phyloP scores from a whole-genome alignment of 2,888 invertebrate genomes.

The Nemapogon koenigi region DNA sequence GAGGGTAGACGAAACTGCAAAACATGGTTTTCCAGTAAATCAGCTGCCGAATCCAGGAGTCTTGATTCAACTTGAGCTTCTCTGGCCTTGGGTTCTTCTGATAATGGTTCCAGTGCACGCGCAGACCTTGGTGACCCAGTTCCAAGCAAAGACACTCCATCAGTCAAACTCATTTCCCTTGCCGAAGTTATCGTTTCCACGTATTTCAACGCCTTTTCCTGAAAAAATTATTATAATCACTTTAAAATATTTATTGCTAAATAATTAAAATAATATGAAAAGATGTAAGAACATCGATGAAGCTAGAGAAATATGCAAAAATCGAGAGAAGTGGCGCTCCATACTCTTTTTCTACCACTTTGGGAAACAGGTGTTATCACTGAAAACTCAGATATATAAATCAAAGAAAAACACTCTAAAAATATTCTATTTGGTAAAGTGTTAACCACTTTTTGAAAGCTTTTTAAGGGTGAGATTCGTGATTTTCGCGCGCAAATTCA shows the following conservation, averaged over 20 bases:
- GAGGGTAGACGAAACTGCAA: slow-evolving; percentile 82
- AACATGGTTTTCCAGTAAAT: slow-evolving; percentile 81
- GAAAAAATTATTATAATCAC: too few relatives aligned
- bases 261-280: not conserved
- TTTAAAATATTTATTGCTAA: not conserved
- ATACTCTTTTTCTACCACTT: too few relatives aligned
- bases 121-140: slow-evolving; percentile 65
- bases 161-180: slow-evolving; percentile 65
- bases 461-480: too few relatives aligned
- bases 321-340: too few relatives aligned
- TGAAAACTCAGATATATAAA: too few relatives aligned
- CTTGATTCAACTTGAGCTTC: slow-evolving; percentile 77
- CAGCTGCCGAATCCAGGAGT: slow-evolving; percentile 75
- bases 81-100: slow-evolving; percentile 74
- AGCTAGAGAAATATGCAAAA: too few relatives aligned
- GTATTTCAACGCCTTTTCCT: slow-evolving; percentile 77
- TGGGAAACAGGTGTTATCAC: too few relatives aligned
- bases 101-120: slow-evolving; percentile 67
- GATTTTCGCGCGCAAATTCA: too few relatives aligned
- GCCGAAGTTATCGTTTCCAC: slow-evolving; percentile 63
- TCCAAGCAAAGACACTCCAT: slow-evolving; percentile 64
- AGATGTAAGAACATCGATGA: not conserved
- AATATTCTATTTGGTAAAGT: too few relatives aligned
- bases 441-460: too few relatives aligned
- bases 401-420: too few relatives aligned